Evolutionary conservation across 2,888 invertebrate species (phyloP), one percentile per base, ranked within the genome.

Genomic region (Myopa testacea): DNA sequence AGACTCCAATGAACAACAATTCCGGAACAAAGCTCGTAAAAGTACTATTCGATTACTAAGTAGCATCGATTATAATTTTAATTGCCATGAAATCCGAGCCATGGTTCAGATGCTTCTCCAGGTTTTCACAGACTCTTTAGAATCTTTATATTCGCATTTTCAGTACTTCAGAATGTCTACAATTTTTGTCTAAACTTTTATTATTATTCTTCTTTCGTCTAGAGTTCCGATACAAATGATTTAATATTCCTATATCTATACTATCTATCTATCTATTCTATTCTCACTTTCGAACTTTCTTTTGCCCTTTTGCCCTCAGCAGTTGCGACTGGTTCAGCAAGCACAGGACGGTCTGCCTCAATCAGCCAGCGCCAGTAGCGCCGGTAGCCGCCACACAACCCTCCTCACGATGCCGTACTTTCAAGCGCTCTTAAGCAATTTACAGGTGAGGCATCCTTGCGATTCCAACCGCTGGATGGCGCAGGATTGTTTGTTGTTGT

Each of bases 381-480:
- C 89, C 80, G 84, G 90, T 86, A 85, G 90, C 86, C 87, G 87
- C 79, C 85, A 86, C 79, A 84, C 89, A 88, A 86, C 86, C 73
- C 83, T 89, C 72, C 82, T 89, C 79, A 85, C 89, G 81, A 88
- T 93, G 91, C 94, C 94, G 82, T 93, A 93, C 88, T 92, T 94
- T 88, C 92, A 92, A 88, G 92, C 91, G 87, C 90, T 94, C 84
- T 91, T 94, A 86, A 91, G 92, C 85, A 93, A 93, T 86, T 89
- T 94, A 86, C 93, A 94, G 94, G 94, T 94, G 92, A 93, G 93
- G 62, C 52, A 45, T 75, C 60, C 68, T 75, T 60, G 75, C 69
- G 58, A 55, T 75, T 52, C 55, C 40, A 14, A 1, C 45, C 63
- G 40, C 38, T 75, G 74, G 67, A 74, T 67, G 37, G 75, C 63